phyloP scores from a whole-genome alignment of 2,113 vertebrate genomes.

The Chaetops frenatus region DNA sequence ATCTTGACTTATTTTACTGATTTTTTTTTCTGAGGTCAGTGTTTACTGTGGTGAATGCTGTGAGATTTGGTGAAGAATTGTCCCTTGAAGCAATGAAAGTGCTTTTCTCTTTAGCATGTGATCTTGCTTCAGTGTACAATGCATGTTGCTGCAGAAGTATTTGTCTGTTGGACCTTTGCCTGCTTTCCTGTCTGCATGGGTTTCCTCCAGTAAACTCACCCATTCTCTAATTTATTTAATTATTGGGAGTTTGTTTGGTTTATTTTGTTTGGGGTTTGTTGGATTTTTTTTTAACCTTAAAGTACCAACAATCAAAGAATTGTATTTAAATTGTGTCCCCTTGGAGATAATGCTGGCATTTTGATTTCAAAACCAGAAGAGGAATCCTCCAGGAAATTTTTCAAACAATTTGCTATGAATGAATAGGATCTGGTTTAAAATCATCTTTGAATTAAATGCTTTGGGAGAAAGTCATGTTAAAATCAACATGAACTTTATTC shows the following conservation, averaged over 20 bases:
- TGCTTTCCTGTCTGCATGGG: background rate
- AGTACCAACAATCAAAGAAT: background rate
- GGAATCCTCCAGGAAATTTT: conserved; percentile 21
- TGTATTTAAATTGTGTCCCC: background rate
- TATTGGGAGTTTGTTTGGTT: background rate
- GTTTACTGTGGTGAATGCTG: background rate
- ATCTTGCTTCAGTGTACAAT: background rate
- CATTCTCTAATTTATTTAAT: background rate
- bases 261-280: background rate
- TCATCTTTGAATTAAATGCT: conserved; percentile 13
- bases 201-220: background rate
- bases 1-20: background rate
- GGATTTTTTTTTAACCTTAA: background rate
- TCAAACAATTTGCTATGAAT: conserved; percentile 10
- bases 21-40: background rate
- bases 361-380: conserved; percentile 19
- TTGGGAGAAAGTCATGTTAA: background rate
- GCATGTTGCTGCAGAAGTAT: background rate
- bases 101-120: background rate
- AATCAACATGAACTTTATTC: conserved; percentile 30
- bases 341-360: background rate
- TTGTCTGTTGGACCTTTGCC: background rate
- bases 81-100: background rate
- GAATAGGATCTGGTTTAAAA: background rate
- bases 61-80: background rate